phyloP scores from a whole-genome alignment of 2,113 vertebrate species.

The Rhinolophus ferrumequinum region DNA sequence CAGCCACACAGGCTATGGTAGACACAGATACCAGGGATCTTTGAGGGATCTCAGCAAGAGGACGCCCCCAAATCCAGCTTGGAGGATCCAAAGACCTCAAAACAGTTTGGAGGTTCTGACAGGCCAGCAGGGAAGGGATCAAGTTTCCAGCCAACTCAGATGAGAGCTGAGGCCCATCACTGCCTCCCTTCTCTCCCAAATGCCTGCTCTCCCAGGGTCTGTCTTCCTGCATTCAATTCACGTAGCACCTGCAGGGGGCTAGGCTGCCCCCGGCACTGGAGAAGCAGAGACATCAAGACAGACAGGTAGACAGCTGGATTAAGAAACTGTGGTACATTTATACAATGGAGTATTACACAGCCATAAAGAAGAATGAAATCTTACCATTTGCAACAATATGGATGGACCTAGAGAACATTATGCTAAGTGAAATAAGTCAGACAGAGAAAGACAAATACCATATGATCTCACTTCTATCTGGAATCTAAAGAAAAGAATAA shows the following conservation, averaged over 20 bases:
- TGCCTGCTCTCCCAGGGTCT: background rate
- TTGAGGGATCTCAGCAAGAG: background rate
- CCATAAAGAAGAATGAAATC: too few relatives aligned
- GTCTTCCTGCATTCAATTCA: background rate
- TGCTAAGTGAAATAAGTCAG: too few relatives aligned
- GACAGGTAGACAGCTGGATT: too few relatives aligned
- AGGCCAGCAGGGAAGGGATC: background rate
- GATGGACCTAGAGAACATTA: too few relatives aligned
- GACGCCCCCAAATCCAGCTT: background rate
- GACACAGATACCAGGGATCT: background rate
- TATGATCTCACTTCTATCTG: too few relatives aligned
- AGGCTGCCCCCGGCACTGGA: background rate
- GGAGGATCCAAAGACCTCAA: background rate
- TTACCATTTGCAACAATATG: too few relatives aligned
- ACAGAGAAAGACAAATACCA: too few relatives aligned
- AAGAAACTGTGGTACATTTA: too few relatives aligned
- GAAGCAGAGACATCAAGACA: background rate
- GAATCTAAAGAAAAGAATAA: too few relatives aligned
- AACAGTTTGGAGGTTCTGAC: background rate
- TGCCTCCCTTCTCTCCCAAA: background rate
- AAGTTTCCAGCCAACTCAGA: background rate
- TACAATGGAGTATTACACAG: too few relatives aligned
- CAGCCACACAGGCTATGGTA: background rate
- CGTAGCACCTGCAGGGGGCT: background rate
- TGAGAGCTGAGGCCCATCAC: too few relatives aligned